Evolutionary conservation across 2,888 invertebrate species (phyloP).

Genomic region (Spodoptera picta): DNA sequence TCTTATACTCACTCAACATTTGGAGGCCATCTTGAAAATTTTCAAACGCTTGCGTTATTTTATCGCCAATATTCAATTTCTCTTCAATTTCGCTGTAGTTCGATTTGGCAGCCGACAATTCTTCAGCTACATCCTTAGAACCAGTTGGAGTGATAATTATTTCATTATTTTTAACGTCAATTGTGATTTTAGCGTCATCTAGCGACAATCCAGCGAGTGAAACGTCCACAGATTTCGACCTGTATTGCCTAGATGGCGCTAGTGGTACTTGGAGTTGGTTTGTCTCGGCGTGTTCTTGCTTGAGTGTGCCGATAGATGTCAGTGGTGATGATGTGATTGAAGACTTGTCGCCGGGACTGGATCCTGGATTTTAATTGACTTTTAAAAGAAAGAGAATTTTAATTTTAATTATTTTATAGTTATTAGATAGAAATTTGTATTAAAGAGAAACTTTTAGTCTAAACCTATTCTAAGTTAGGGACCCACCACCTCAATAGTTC

Average conservation of each 20-base stretch:
- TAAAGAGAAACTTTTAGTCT: background rate
- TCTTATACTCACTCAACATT: conserved; percentile 71
- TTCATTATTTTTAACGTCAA: conserved; percentile 81
- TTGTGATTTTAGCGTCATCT: conserved; percentile 80
- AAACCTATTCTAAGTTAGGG: conserved; percentile 1
- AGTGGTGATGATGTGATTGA: conserved; percentile 81
- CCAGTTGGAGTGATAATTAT: conserved; percentile 82
- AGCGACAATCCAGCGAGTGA: conserved; percentile 76
- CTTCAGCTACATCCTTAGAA: conserved; percentile 67
- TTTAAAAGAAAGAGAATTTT: conserved; percentile 59
- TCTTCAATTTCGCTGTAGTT: conserved; percentile 74
- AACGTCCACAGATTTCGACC: conserved; percentile 89
- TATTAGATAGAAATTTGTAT: background rate
- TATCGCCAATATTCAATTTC: conserved; percentile 77
- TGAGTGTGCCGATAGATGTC: conserved; percentile 72
- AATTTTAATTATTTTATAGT: conserved; percentile 37
- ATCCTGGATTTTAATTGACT: conserved; percentile 75
- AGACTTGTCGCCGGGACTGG: conserved; percentile 83
- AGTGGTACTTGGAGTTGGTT: conserved; percentile 79
- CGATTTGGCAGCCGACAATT: conserved; percentile 56
- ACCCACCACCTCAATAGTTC: conserved; percentile 58
- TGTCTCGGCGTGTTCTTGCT: conserved; percentile 71
- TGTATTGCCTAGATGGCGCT: conserved; percentile 79
- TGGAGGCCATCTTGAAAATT: conserved; percentile 81
- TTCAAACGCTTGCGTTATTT: conserved; percentile 76